Evolutionary conservation across 2,888 invertebrate species (phyloP).

Genomic region (Sphaeridia pumilis): DNA sequence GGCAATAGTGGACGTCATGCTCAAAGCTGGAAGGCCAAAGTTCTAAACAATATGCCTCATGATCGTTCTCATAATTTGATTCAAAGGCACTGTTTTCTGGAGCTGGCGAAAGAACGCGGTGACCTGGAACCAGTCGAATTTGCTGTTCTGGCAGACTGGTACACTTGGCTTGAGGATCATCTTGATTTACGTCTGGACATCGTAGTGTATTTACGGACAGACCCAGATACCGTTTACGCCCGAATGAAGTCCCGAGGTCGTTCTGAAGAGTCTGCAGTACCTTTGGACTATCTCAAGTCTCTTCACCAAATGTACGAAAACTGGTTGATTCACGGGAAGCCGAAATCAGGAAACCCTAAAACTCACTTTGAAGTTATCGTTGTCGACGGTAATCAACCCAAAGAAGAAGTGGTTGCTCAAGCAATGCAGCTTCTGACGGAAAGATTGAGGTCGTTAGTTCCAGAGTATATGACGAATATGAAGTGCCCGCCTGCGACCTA

Average conservation of each 20-base stretch:
- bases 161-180: slow-evolving; percentile 42
- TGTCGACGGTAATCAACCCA: slow-evolving; percentile 29
- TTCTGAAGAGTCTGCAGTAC: slow-evolving; percentile 41
- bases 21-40: no score
- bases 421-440: slow-evolving; percentile 3
- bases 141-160: slow-evolving; percentile 44
- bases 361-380: slow-evolving; percentile 25
- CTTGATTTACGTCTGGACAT: slow-evolving; percentile 43
- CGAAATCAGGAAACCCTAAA: not conserved
- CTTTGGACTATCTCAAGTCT: slow-evolving; percentile 39
- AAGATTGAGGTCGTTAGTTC: not conserved
- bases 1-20: no score
- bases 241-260: slow-evolving; percentile 41
- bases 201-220: slow-evolving; percentile 43
- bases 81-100: slow-evolving; percentile 42
- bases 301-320: slow-evolving; percentile 44
- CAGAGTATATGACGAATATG: no score
- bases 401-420: slow-evolving; percentile 20
- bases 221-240: slow-evolving; percentile 40
- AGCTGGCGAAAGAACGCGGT: slow-evolving; percentile 42
- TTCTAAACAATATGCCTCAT: no score
- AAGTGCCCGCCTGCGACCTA: no score
- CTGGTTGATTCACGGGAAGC: slow-evolving; percentile 40
- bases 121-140: slow-evolving; percentile 42
- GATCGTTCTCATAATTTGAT: not conserved